These are phyloP conservation scores for Marmota monax DNA, from an alignment of 2,113 vertebrate species.

Conservation along the genomic window DNA sequence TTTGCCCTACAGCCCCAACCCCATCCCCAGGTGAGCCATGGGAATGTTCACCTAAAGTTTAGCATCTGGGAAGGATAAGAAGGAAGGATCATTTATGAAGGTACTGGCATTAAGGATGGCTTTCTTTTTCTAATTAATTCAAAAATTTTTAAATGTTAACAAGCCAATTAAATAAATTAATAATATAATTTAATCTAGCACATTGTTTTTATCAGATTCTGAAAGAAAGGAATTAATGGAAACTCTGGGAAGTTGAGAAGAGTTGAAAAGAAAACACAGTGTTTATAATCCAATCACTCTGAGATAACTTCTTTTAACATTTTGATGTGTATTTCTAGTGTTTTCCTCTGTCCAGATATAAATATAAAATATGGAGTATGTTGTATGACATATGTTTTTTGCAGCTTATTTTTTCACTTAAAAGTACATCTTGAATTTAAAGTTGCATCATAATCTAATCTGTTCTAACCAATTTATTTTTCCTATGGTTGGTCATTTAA, in stretches of 20 bases:
- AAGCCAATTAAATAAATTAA: constrained; percentile 21
- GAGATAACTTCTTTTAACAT: constrained; percentile 28
- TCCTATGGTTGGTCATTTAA: neutral
- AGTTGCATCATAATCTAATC: neutral
- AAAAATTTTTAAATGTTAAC: neutral
- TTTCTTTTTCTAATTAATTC: constrained; percentile 26
- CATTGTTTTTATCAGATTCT: neutral
- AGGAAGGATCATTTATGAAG: neutral
- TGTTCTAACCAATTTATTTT: neutral
- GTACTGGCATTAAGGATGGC: neutral
- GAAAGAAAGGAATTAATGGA: constrained; percentile 31
- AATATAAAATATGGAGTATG: neutral
- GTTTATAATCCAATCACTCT: neutral
- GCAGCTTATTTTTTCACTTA: constrained; percentile 31
- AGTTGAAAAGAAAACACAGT: neutral
- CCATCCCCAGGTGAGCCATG: neutral
- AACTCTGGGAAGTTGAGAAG: constrained; percentile 26
- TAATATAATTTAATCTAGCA: constrained; percentile 26
- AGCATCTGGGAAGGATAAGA: neutral
- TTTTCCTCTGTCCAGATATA: neutral
- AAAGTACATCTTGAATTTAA: constrained; percentile 22
- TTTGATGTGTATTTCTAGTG: constrained; percentile 14
- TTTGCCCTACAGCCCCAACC: neutral
- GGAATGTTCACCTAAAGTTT: neutral
- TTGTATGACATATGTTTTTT: neutral